These are phyloP conservation scores for Dermatophagoides farinae DNA, from an alignment of 1,140 invertebrate genomes.

Conservation along the genomic window DNA sequence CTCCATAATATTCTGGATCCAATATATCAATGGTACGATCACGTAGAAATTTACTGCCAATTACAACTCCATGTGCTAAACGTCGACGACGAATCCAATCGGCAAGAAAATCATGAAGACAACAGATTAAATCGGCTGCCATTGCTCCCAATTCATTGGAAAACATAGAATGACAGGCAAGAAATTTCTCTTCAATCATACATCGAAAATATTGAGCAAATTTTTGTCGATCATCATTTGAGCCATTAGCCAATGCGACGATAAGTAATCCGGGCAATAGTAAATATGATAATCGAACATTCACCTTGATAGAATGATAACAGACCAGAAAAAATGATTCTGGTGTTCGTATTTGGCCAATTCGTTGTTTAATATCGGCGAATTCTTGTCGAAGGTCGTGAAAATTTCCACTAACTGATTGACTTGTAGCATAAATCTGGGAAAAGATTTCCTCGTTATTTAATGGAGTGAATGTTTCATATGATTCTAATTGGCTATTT, in stretches of 20 bases:
- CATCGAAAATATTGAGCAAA: neutral
- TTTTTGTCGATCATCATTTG: neutral
- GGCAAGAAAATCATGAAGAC: neutral
- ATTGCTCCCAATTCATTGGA: neutral
- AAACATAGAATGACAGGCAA: neutral
- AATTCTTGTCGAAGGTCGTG: neutral
- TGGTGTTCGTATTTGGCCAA: neutral
- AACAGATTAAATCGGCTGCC: neutral
- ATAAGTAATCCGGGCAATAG: neutral
- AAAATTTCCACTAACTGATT: neutral
- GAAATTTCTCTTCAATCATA: neutral
- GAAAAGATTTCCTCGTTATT: neutral
- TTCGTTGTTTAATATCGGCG: neutral
- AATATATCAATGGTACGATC: neutral
- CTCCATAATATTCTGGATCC: neutral
- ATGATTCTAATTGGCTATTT: neutral
- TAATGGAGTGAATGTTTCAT: neutral
- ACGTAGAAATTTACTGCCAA: neutral
- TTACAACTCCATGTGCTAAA: neutral
- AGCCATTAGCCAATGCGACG: neutral
- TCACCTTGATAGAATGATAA: neutral
- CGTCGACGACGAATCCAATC: neutral
- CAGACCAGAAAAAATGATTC: neutral
- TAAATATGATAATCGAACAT: neutral
- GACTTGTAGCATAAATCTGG: neutral